Percentiles rank a stretch among this genome's conserved stretches.
These are phyloP conservation scores for Delia radicum DNA, from an alignment of 1,140 invertebrate genomes.

Conservation along the genomic window DNA sequence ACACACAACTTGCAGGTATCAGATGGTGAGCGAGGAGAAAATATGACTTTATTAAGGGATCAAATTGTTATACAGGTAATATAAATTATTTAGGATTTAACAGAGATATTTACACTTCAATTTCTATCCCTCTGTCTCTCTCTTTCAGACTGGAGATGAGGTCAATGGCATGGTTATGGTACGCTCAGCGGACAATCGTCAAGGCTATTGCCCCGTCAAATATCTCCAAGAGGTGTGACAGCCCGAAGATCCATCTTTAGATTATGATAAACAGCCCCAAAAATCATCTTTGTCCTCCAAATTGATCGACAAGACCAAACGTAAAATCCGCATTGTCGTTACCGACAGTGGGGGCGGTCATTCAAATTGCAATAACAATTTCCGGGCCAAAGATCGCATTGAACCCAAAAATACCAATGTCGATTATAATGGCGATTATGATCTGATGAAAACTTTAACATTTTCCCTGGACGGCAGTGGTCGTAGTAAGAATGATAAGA, in stretches of 20 bases:
- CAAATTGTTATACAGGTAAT: conserved; percentile 73
- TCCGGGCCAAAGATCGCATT: background rate
- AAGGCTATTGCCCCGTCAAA: conserved; percentile 79
- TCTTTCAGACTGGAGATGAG: conserved; percentile 74
- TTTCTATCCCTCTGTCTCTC: background rate
- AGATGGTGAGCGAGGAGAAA: conserved; percentile 64
- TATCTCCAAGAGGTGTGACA: conserved; percentile 85
- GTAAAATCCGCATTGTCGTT: conserved; percentile 55
- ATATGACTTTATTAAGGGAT: conserved; percentile 64
- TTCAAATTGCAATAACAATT: conserved; percentile 22
- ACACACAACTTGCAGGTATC: conserved; percentile 69
- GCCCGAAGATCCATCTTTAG: conserved; percentile 54
- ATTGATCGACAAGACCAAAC: conserved; percentile 51
- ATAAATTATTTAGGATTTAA: background rate
- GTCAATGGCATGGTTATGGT: conserved; percentile 91
- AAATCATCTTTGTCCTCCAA: conserved; percentile 47
- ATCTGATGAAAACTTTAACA: conserved; percentile 26
- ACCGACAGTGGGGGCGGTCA: conserved; percentile 36
- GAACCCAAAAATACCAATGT: conserved; percentile 44
- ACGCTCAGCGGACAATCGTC: conserved; percentile 81
- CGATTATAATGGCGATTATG: conserved; percentile 43
- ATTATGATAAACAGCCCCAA: conserved; percentile 41
- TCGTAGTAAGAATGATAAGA: conserved; percentile 54
- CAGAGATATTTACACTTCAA: background rate
- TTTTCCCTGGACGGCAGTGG: conserved; percentile 29